Percentiles rank a stretch among this genome's conserved stretches.
phyloP scores from a whole-genome alignment of 2,797 vertebrate species.

The Sebastes cheni region DNA sequence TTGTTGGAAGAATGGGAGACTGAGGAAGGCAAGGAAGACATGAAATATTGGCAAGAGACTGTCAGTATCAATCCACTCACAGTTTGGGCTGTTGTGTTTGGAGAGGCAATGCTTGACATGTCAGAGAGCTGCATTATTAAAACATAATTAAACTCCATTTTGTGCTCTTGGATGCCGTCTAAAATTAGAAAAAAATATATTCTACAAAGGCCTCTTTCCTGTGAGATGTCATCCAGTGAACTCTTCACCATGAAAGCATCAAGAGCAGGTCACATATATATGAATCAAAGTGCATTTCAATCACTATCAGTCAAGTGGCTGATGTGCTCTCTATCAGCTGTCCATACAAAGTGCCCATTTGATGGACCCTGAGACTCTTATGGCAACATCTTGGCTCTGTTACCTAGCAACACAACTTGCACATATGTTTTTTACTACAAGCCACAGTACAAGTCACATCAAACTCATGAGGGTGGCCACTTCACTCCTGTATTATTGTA shows the following conservation, averaged over 20 bases:
- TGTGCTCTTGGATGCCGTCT: neutral
- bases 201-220: neutral
- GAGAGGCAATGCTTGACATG: constrained; percentile 2
- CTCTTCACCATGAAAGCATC: neutral
- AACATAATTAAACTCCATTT: neutral
- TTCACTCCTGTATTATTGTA: neutral
- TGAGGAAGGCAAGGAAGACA: neutral
- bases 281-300: constrained; percentile 16
- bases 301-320: constrained; percentile 20
- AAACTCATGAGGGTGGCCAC: neutral
- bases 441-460: neutral
- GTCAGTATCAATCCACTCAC: constrained; percentile 14
- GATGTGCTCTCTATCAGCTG: constrained; percentile 28
- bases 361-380: neutral
- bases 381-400: neutral
- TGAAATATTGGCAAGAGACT: constrained; percentile 13
- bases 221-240: neutral
- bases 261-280: neutral
- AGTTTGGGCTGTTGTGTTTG: constrained; percentile 7
- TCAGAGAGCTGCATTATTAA: constrained; percentile 22
- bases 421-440: neutral
- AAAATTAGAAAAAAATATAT: neutral
- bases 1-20: neutral
- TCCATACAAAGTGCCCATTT: neutral
- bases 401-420: constrained; percentile 29